Base-by-base conservation (phyloP, 1,140 invertebrate genomes). In the Rhizoglyphus robini region DNA sequence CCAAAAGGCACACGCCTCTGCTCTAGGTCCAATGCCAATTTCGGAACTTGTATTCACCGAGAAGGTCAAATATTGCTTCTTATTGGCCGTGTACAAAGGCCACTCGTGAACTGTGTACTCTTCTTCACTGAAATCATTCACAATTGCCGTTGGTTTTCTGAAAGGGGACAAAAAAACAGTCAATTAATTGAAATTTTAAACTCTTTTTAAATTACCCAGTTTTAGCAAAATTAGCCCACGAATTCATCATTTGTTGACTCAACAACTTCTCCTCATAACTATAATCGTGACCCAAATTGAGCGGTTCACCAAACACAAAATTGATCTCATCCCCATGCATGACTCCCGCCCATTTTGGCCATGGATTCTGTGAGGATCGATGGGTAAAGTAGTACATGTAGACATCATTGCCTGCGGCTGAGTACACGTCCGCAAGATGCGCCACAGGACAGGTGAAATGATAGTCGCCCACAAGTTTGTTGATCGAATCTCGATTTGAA, bases 331-430 rank as follows among this genome's bases (percentile, higher is more conserved):
- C 92, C 0, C 85, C 94, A 75, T 97, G 94, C 81, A 96, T 85
- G 0, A 91, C 89, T 5, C 93, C 94, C 67, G 92, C 91, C 93
- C 94, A 97, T 57, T 83, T 83, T 0, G 92, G 93, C 93, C 93
- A 97, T 0, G 86, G 87, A 74, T 88, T 90, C 63, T 83, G 81
- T 68, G 82, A 77, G 25, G 87, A 90, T 67, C 91, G 83, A 73
- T 96, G 90, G 66, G 86, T 89, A 75, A 89, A 97, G 73, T 91
- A 90, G 76, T 97, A 98, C 81, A 91, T 92, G 77, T 90, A 97
- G 25, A 95, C 89, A 71, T 87, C 86, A 74, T 90, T 88, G 3
- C 88, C 87, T 23, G 85, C 86, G 69, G 88, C 84, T 1, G 92
- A 86, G 73, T 96, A 95, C 25, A 84, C 79, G 70, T 87, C 83